Base-by-base conservation (phyloP, 2,888 invertebrate species). In the Oithona nana region DNA sequence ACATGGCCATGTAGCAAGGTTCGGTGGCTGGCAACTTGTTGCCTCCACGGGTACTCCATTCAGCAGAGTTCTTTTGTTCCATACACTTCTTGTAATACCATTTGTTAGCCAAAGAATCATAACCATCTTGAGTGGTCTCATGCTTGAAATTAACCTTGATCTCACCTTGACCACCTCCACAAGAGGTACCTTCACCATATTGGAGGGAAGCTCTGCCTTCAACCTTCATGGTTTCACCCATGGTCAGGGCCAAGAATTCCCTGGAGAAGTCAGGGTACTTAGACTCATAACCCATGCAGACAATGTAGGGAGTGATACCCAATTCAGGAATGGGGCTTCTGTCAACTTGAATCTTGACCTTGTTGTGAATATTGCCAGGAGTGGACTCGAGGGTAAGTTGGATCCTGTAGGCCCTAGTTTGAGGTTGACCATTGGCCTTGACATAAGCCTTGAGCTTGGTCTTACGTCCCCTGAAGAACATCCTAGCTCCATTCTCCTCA, bases 1-100 rank as follows among this genome's bases (percentile, higher is more conserved):
- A 56, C 16, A 20, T 24, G 29, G 62, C 39, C 62, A 62, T 55
- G 54, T 55, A 54, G 30, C 62, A 62, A 56, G 56, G n/a, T n/a
- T 55, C 30, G 1, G 62, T 57, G 30, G 49, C 29, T 1, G 62
- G 62, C 28, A 62, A 26, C 29, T 48, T 49, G 20, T 48, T 26
- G 20, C 57, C 57, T n/a, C 28, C 22, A 2, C 56, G 11, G 16
- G 20, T 4, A 16, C 26, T 59, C 62, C 62, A 62, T 30, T 28
- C 56, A 16, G 55, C 22, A 11, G 28, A 26, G 13, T 39, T 31
- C 11, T 55, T 62, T 16, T 30, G 24, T 29, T 62, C 56, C 62
- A 62, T 62, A 20, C 62, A 62, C 26, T 55, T 29, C 31, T 56
- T 30, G 56, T 62, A 62, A 48, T 62, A 62, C 52, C 56, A 39